Evolutionary conservation across 2,888 invertebrate species (phyloP), one percentile per base, ranked within the genome.

Genomic region (Anticlea derivata): DNA sequence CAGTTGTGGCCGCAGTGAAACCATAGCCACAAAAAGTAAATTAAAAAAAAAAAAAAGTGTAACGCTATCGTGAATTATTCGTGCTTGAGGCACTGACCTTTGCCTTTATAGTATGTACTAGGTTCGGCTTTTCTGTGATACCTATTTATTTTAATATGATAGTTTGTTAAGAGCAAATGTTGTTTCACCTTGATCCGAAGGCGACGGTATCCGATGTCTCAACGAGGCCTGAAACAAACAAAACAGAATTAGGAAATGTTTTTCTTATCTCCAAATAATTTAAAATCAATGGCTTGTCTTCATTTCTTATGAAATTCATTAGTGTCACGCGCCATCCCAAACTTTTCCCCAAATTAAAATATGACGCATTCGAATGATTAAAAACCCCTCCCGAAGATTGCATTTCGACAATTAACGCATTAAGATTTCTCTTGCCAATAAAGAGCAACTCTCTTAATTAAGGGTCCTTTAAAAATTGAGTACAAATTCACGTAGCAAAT

Each of bases 331-430:
- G 62, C 70, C 66, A 63, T 68, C 61, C 54, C 56, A 65, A 68
- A 72, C 72, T 60, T 66, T 61, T 63, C 60, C 50, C 73, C 58
- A 83, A 86, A 85, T 86, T 82, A 86, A 85, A 88, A 84, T 83
- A 81, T 83, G 80, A 80, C 81, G 80, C 76, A 73, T 80, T 79
- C 66, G 73, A 86, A 85, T 88, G 86, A 87, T 88, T 86, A 80
- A 86, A 86, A 85, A 76, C 69, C 79, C 78, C 78, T 76, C 77
- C 74, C 73, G 74, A 75, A 86, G 90, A 90, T 90, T 90, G 89
- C 89, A 89, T 89, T 90, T 85, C 82, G 78, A 90, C 90, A 90
- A 89, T 90, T 89, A 90, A 89, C 87, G 88, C 89, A 90, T 90
- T 90, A 89, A 84, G 85, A 81, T 76, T 80, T 75, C 78, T 76